These are phyloP conservation scores for Leptinotarsa juncta DNA, from an alignment of 2,888 invertebrate genomes.

Conservation along the genomic window DNA sequence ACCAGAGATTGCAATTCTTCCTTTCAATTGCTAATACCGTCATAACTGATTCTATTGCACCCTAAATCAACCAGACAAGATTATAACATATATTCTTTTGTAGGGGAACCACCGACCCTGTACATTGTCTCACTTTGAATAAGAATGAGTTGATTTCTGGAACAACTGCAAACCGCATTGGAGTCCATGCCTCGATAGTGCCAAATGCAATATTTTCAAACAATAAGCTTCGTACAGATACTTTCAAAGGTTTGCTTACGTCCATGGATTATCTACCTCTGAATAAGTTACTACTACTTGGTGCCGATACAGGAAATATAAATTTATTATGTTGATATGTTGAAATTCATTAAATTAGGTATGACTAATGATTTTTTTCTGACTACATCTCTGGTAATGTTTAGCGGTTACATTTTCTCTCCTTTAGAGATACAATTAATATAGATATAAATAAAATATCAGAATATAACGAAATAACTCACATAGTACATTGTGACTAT, in stretches of 20 bases:
- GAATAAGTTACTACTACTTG: constrained; percentile 89
- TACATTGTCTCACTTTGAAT: constrained; percentile 86
- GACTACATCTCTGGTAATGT: too few relatives aligned
- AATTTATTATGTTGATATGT: constrained; percentile 78
- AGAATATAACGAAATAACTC: too few relatives aligned
- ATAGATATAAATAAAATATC: too few relatives aligned
- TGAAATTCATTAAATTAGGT: background rate
- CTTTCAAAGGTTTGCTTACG: constrained; percentile 91
- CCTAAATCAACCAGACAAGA: background rate
- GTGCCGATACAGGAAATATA: constrained; percentile 92
- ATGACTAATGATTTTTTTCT: too few relatives aligned
- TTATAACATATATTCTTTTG: constrained; percentile 14
- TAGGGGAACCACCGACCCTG: constrained; percentile 92
- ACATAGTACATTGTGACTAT: too few relatives aligned
- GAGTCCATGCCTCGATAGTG: constrained; percentile 82
- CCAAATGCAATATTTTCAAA: constrained; percentile 82
- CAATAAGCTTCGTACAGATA: constrained; percentile 87
- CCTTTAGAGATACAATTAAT: too few relatives aligned
- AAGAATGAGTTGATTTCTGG: constrained; percentile 88
- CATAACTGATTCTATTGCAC: background rate
- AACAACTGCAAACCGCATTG: constrained; percentile 92
- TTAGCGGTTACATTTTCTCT: too few relatives aligned
- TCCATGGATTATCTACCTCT: constrained; percentile 90
- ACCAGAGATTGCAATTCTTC: too few relatives aligned
- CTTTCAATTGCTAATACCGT: background rate